These are phyloP conservation scores for Diuraphis noxia DNA, from an alignment of 1,140 invertebrate genomes.

Conservation along the genomic window DNA sequence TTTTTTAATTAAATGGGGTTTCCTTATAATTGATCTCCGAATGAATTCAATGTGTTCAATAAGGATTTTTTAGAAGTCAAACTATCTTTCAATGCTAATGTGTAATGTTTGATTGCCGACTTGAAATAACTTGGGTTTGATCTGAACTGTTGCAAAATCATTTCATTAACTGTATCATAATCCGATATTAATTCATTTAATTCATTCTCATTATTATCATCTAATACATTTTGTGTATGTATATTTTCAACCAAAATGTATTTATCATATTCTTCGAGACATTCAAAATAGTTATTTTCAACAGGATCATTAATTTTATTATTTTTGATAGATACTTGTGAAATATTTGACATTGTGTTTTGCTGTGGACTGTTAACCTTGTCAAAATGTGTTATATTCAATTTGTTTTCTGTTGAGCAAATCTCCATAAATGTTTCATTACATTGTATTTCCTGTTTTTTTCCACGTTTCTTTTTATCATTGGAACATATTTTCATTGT, in stretches of 20 bases:
- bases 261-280: conserved; percentile 1
- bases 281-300: conserved; percentile 7
- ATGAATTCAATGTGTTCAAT: neutral
- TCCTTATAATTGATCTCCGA: neutral
- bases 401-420: neutral
- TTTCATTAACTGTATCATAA: neutral
- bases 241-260: conserved; percentile 29
- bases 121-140: conserved; percentile 22
- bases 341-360: neutral
- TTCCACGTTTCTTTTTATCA: neutral
- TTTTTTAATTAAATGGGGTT: neutral
- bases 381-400: neutral
- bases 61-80: neutral
- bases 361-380: neutral
- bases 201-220: conserved; percentile 12
- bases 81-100: neutral
- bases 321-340: neutral
- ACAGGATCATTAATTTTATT: neutral
- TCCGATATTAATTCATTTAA: neutral
- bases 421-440: neutral
- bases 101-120: neutral
- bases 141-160: neutral
- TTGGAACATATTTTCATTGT: neutral
- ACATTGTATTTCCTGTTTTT: neutral
- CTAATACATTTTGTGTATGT: neutral